Evolutionary conservation across 1,140 invertebrate species (phyloP), one percentile per base, ranked within the genome.

Genomic region (Leucophenga varia): DNA sequence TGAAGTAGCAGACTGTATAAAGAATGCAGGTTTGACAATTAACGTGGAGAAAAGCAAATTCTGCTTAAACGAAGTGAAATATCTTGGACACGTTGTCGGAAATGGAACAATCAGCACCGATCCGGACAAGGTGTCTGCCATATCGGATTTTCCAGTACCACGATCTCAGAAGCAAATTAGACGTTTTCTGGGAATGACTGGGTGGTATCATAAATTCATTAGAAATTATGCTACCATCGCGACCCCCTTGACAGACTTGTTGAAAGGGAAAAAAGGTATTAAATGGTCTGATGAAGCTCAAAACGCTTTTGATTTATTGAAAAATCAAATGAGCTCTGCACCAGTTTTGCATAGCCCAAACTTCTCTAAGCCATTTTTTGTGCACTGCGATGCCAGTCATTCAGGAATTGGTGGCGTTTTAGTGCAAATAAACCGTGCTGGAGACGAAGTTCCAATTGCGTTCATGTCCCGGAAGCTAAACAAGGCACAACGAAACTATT

Each of bases 331-430:
- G 13, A 42, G 22, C 4, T 20, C 42, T 12, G 30, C 42, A 9
- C 30, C 42, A 5, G 30, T 44, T 3, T 44, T 44, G 16, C 32
- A 34, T 8, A 45, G 25, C 17, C 43, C 34, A 6, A 17, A 30
- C 21, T 45, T 45, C 16, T 22, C 32, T n/a, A 25, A 25, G 25
- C 34, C 21, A 13, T 36, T 37, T 37, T 35, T 17, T 21, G 10
- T 45, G 3, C 32, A 35, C 16, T 45, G 34, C 37, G 43, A 45
- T 45, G 34, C 16, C 3, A 45, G 43, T 14, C 13, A 34, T 25
- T 36, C 10, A 8, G 22, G 21, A 2, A 16, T 43, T 2, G 42
- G 42, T n/a, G 25, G 28, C 10, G 42, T 43, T 9, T 34, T 43
- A n/a, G 32, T 30, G 6, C 42, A 43, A 22, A 18, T 10, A 8